Evolutionary conservation across 2,888 invertebrate genomes (phyloP).

Genomic region (Odontomyia ornata): DNA sequence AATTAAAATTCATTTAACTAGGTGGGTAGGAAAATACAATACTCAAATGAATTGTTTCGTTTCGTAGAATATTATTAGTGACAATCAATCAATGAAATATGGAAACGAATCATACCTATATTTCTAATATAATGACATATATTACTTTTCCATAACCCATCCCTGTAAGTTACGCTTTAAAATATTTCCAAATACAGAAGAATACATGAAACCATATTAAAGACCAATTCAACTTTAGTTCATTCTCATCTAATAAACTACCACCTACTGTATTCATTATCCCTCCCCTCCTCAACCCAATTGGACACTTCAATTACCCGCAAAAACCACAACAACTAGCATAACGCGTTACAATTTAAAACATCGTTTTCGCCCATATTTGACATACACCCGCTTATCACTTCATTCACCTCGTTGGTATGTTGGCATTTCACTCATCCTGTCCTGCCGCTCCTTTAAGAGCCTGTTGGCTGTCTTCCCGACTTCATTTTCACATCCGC

Average conservation of each 20-base stretch:
- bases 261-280: not conserved
- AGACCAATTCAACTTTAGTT: not conserved
- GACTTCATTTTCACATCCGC: constrained; percentile 36
- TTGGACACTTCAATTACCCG: not conserved
- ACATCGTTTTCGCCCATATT: constrained; percentile 38
- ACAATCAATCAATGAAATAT: no score
- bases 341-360: constrained; percentile 29
- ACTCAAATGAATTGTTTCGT: no score
- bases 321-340: constrained; percentile 2
- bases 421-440: not conserved
- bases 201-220: not conserved
- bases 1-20: no score
- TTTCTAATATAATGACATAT: no score
- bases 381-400: constrained; percentile 39
- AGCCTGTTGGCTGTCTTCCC: constrained; percentile 24
- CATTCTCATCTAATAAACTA: not conserved
- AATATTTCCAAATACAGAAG: no score
- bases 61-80: no score
- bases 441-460: not conserved
- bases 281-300: not conserved
- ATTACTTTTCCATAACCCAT: no score
- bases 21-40: no score
- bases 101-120: no score
- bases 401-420: constrained; percentile 38
- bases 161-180: no score